Evolutionary conservation across 2,797 vertebrate genomes (phyloP).

Genomic region (Leucoraja ocellata): DNA sequence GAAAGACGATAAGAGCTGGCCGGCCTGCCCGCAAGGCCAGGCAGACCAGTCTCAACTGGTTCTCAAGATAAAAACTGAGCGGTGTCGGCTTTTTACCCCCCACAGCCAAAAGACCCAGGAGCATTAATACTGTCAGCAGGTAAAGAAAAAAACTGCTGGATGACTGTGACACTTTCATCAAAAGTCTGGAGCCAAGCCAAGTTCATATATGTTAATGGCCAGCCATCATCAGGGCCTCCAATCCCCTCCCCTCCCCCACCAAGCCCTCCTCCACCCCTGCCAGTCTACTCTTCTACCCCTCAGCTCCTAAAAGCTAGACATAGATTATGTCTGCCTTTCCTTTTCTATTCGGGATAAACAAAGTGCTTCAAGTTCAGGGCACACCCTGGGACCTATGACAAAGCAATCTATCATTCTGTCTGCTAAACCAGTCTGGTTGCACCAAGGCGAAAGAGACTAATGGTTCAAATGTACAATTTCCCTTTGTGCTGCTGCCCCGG

Average conservation of each 20-base stretch:
- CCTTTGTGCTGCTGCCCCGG: conserved; percentile 66
- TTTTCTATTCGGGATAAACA: conserved; percentile 89
- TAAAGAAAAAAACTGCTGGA: conserved; percentile 57
- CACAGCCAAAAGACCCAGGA: conserved; percentile 71
- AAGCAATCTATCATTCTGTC: conserved; percentile 78
- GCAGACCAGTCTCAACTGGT: conserved; percentile 79
- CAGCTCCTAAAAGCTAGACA: conserved; percentile 71
- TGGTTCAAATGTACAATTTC: conserved; percentile 68
- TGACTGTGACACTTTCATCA: conserved; percentile 81
- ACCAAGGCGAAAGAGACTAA: conserved; percentile 62
- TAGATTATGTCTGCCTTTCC: conserved; percentile 82
- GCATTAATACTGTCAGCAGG: conserved; percentile 78
- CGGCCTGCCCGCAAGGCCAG: conserved; percentile 64
- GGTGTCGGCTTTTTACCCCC: conserved; percentile 62
- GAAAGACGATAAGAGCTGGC: conserved; percentile 60
- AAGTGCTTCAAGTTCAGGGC: conserved; percentile 99
- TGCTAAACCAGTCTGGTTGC: conserved; percentile 76
- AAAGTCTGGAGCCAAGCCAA: conserved; percentile 83
- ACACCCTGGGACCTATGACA: conserved; percentile 93
- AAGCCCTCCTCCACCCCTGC: conserved; percentile 41
- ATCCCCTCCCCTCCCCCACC: conserved; percentile 43
- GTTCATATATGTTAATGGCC: conserved; percentile 99
- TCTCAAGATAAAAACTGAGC: conserved; percentile 58
- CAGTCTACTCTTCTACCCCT: conserved; percentile 60
- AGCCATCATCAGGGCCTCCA: conserved; percentile 62